A percentile compares a stretch with the other conserved stretches of the same genome.
These are phyloP conservation scores for Crocallis elinguaria DNA, from an alignment of 2,888 invertebrate species.

Conservation along the genomic window DNA sequence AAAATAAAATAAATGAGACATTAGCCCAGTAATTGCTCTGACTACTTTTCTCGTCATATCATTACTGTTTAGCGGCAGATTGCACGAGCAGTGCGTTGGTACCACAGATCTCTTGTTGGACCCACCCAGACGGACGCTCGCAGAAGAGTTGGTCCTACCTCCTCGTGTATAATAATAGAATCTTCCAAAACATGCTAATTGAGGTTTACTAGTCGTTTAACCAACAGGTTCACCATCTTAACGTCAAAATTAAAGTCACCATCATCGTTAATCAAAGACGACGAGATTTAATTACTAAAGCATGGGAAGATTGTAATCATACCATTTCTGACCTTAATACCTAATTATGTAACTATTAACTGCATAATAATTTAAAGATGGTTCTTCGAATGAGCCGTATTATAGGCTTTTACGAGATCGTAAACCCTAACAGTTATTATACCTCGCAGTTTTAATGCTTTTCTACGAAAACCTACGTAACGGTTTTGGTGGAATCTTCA, in stretches of 20 bases:
- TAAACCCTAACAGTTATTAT: constrained; percentile 17
- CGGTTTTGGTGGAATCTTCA: constrained; percentile 2
- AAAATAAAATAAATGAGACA: too few relatives aligned
- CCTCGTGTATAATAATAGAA: too few relatives aligned
- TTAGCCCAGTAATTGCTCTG: too few relatives aligned
- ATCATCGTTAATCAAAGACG: constrained; percentile 3
- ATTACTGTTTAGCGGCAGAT: too few relatives aligned
- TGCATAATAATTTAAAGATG: constrained; percentile 8
- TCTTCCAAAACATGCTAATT: too few relatives aligned
- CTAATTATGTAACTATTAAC: constrained; percentile 6
- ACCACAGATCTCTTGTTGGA: too few relatives aligned
- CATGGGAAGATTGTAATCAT: constrained; percentile 16
- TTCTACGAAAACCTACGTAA: constrained; percentile 7
- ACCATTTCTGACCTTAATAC: not conserved
- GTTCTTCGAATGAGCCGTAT: constrained; percentile 14
- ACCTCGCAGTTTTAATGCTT: constrained; percentile 14
- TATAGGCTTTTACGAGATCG: constrained; percentile 19
- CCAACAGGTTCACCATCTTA: too few relatives aligned
- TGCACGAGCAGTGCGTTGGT: too few relatives aligned
- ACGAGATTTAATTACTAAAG: constrained; percentile 4
- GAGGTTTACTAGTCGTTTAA: too few relatives aligned
- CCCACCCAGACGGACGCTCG: too few relatives aligned
- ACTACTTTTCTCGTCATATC: too few relatives aligned
- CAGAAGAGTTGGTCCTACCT: too few relatives aligned
- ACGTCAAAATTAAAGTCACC: not conserved